Conservation (phyloP, 1,140 invertebrate genomes). For the Mercenaria mercenaria region DNA sequence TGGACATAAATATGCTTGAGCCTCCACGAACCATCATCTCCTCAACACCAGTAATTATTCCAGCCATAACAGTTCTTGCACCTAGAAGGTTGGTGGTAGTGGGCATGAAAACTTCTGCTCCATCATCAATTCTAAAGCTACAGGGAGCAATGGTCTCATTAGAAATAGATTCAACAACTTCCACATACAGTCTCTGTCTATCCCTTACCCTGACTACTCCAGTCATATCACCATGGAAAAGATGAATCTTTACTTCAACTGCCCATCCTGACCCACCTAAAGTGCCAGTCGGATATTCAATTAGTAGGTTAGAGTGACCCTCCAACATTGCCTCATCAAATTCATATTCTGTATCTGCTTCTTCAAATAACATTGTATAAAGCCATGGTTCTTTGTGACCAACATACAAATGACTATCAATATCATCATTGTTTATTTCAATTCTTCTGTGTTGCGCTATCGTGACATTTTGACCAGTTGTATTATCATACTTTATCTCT, state of each 20-base stretch:
- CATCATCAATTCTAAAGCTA: constrained; percentile 78
- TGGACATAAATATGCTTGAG: constrained; percentile 75
- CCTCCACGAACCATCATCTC: constrained; percentile 73
- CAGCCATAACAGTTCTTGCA: constrained; percentile 76
- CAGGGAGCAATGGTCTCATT: constrained; percentile 79
- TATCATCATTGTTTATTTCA: constrained; percentile 76
- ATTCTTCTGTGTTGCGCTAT: constrained; percentile 72
- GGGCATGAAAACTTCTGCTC: constrained; percentile 76
- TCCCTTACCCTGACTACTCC: constrained; percentile 77
- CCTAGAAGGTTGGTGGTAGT: constrained; percentile 75
- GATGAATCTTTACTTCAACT: constrained; percentile 74
- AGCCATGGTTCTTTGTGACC: constrained; percentile 78
- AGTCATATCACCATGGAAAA: constrained; percentile 77
- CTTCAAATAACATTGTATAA: constrained; percentile 76
- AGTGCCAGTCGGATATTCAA: constrained; percentile 75
- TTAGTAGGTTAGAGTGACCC: constrained; percentile 77
- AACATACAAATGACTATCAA: constrained; percentile 74
- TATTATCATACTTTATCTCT: constrained; percentile 79
- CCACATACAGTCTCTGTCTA: constrained; percentile 76
- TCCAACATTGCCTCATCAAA: constrained; percentile 78
- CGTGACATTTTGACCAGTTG: constrained; percentile 54
- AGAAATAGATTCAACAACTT: constrained; percentile 76
- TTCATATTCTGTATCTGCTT: constrained; percentile 71
- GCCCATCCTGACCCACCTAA: constrained; percentile 28
- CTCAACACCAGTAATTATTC: constrained; percentile 76